Evolutionary conservation across 2,113 vertebrate genomes (phyloP), one percentile per base, ranked within the genome.

Genomic region (Erythrolamprus reginae): DNA sequence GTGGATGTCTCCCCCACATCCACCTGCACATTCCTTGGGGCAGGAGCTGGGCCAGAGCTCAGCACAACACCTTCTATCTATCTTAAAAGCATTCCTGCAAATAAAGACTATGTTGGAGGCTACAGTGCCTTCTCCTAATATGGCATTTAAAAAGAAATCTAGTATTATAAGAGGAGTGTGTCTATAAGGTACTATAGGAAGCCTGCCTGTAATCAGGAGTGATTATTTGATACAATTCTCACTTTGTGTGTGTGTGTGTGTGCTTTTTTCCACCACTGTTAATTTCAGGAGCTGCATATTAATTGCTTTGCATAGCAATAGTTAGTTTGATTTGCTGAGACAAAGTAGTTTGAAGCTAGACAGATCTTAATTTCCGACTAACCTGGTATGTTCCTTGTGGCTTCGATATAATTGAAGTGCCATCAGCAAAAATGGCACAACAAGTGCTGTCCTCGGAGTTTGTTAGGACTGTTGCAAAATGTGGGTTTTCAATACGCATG

Each of bases 341-440:
- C 56, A 28, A 33, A 70, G 3, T 1, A 84, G 23, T 84, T 70
- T 7, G 26, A 92, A 89, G 1, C 92, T 0, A 23, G 8, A 19
- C 4, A 26, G 38, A 51, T 90, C 24, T 51, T 21, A 65, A 92
- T 88, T 26, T 28, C 82, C 87, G 90, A 84, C 96, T 90, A 90
- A 99, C 99, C 98, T 98, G 95, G 56, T 99, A 99, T 0, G 95
- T 97, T 92, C 98, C 98, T 48, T 95, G 95, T 50, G 97, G 97
- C 84, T 96, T 98, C 89, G 98, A 98, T 15, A 96, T 97, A 92
- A 99, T 55, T 91, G 97, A 97, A 0, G 98, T 99, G 15, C 98
- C 98, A 77, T 99, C 99, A 45, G 97, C 98, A 91, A 99, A 98
- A 53, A 97, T 83, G 84, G 98, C 91, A 5, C 96, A 96, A 94